Base-by-base conservation (phyloP, 37 sponge, comb jelly and placozoan species). In the Corticium candelabrum region DNA sequence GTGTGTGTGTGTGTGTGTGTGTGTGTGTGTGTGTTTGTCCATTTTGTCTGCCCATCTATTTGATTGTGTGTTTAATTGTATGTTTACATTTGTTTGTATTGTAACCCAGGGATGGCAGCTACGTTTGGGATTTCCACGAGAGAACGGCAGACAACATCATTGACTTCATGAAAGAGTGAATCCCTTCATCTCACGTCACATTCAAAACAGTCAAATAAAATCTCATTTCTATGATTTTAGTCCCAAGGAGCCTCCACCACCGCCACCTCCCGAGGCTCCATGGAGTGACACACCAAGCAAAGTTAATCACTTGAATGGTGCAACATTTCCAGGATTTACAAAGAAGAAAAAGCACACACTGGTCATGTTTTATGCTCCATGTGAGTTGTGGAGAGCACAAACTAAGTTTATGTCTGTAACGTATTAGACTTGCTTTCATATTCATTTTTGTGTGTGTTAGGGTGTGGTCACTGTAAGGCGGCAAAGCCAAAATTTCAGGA, bases 281-380 rank as follows among this genome's bases (percentile, higher is more conserved):
- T 94, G 95, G 95, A 72, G 81, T 1, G 95, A 94, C 56, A 70
- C 76, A 5, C 76, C 84, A 68, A 83, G 75, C 38, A 57, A 76
- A 39, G 84, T 90, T 41, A 69, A 38, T 41, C 92, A 91, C 56
- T 82, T 91, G 0, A 82, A 80, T 81, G 90, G 84, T 5, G 84
- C 83, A 5, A 80, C 78, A 34, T 95, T 89, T 74, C 84, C 80
- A 69, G 68, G 68, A 0, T 67, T 76, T 35, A 69, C 91, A 35
- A 95, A 95, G 86, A 89, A 89, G 82, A 95, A 85, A 85, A 87
- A 84, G 69, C 86, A 95, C 69, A 68, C 82, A 1, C 79, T 95
- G 76, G 93, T 95, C 76, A 89, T 95, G 90, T 95, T 95, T 85
- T 95, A 95, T 50, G 93, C 96, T 15, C 96, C 96, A 0, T 94